Evolutionary conservation across 1,140 invertebrate species (phyloP).

Genomic region (Heliconius hewitsoni): DNA sequence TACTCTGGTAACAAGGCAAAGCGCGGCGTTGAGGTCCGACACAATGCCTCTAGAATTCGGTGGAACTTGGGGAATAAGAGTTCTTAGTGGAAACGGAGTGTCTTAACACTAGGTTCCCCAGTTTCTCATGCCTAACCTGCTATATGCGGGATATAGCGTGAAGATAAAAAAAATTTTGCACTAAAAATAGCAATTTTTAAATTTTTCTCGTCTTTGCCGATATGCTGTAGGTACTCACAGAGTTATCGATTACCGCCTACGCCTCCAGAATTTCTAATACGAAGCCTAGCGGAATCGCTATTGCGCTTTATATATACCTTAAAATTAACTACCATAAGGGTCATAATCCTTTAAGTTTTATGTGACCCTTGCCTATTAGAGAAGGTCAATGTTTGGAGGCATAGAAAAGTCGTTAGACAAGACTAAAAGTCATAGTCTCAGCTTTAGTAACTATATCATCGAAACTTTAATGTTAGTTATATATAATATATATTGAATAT

Average conservation of each 20-base stretch:
- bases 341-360: neutral
- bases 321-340: constrained; percentile 14
- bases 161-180: too few species aligned
- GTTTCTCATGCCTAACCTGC: too few species aligned
- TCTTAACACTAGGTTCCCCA: too few species aligned
- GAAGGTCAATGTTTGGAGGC: constrained; percentile 1
- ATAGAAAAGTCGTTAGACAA: neutral
- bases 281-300: neutral
- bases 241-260: constrained; percentile 58
- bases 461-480: too few species aligned
- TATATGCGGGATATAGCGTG: too few species aligned
- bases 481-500: too few species aligned
- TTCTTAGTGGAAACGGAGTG: too few species aligned
- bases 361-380: neutral
- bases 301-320: constrained; percentile 29
- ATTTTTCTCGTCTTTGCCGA: neutral
- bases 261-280: constrained; percentile 53
- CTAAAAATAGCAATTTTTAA: neutral
- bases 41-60: too few species aligned
- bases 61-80: too few species aligned
- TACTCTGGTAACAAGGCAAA: too few species aligned
- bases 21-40: too few species aligned
- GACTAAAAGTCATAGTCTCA: neutral
- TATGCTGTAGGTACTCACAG: constrained; percentile 20
- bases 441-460: too few species aligned